Base-by-base conservation (phyloP, 92 coral and sea anemone genomes). In the Epizoanthus fatuus region DNA sequence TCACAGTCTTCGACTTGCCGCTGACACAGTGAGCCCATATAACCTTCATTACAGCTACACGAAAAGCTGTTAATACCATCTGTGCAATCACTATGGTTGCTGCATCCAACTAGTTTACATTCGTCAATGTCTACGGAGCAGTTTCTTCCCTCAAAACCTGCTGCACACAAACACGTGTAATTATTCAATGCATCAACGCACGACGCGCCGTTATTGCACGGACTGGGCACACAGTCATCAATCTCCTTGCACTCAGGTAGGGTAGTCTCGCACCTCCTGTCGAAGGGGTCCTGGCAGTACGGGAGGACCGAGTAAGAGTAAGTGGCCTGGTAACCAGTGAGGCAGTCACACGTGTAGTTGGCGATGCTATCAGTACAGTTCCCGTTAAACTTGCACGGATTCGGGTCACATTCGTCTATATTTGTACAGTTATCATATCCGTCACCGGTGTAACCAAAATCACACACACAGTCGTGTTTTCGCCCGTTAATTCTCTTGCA, bases 401-500 rank as follows among this genome's bases (percentile, higher is more conserved):
- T 85, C 29, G 92, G 56, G 8, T 5, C 29, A 64, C 99, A 97
- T 80, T 97, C 99, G 83, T 97, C 79, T 35, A 93, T 93, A 15
- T 93, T 92, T n/a, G 74, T 71, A 52, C 99, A 97, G 74, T 83
- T 93, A n/a, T 72, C n/a, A 14, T 53, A 86, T 10, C 98, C 97
- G 69, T 88, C 80, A n/a, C 99, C 98, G 1, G 75, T 52, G 81
- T 54, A 97, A 10, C 99, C 99, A 13, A 80, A 81, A 32, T 87
- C 86, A 77, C 99, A 97, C n/a, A 79, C 14, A 81, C 99, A 97
- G 8, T 64, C 74, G 69, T 86, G 90, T 39, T 68, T 59, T 63
- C 93, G 94, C 38, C 95, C 91, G 68, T 95, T 87, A 68, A 89
- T 78, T 64, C 99, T 95, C 4, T 32, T 37, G 57, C 99, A 97